Conservation (phyloP, 2,113 vertebrate species). For the Empidonax alnorum region DNA sequence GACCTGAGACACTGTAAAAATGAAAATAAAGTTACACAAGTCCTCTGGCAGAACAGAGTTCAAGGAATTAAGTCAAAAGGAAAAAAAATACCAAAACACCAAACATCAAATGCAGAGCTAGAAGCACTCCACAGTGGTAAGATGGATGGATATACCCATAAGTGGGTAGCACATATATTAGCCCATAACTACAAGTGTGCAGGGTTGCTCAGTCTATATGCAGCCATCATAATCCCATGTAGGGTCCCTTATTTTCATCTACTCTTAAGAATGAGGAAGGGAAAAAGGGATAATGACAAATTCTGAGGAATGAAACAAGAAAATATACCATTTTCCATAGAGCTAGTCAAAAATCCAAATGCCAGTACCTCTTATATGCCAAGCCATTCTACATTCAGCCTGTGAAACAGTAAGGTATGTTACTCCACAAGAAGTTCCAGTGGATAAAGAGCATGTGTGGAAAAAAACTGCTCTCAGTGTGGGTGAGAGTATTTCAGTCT, state of each 20-base stretch:
- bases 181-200: background rate
- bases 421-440: background rate
- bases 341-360: background rate
- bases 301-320: background rate
- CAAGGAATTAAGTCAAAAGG: background rate
- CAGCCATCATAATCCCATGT: background rate
- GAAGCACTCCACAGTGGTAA: background rate
- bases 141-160: background rate
- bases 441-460: background rate
- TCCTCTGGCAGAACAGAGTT: background rate
- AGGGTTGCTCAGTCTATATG: background rate
- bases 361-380: background rate
- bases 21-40: constrained; percentile 37
- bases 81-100: background rate
- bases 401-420: background rate
- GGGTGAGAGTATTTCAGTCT: background rate
- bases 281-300: background rate
- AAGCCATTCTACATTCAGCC: background rate
- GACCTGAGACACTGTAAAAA: background rate
- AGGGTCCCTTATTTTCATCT: background rate
- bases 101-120: background rate
- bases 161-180: background rate
- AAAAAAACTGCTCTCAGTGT: background rate
- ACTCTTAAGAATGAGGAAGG: background rate
- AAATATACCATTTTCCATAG: background rate